Evolutionary conservation across 2,797 vertebrate species (phyloP).

Genomic region (Orestias chungarensis): DNA sequence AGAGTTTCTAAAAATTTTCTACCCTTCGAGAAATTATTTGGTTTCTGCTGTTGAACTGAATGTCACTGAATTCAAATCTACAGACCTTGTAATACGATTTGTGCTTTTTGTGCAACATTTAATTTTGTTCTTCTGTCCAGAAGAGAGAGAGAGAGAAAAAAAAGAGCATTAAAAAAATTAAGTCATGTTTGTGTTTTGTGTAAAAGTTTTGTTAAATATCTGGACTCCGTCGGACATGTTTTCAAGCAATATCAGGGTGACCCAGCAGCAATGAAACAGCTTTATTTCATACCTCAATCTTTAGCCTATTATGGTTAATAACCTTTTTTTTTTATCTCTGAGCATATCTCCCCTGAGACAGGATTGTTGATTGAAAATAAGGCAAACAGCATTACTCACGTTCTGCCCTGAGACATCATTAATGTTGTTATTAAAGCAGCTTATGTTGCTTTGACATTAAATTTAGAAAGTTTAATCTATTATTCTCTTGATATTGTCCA

Average conservation of each 20-base stretch:
- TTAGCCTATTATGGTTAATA: constrained; percentile 7
- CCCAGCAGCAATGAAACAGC: not conserved
- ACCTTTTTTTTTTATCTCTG: constrained; percentile 15
- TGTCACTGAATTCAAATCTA: constrained; percentile 84
- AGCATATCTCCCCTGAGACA: constrained; percentile 20
- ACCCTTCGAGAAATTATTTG: constrained; percentile 91
- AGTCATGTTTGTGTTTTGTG: constrained; percentile 50
- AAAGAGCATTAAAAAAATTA: constrained; percentile 86
- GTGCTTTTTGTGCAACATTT: constrained; percentile 90
- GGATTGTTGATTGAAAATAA: constrained; percentile 34
- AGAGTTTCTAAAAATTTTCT: constrained; percentile 95
- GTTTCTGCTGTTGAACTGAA: constrained; percentile 87
- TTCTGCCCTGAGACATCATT: constrained; percentile 65
- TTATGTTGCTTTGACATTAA: constrained; percentile 51
- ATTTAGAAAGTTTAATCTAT: constrained; percentile 60
- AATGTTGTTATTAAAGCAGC: constrained; percentile 53
- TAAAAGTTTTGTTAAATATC: constrained; percentile 2
- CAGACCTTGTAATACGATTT: constrained; percentile 83
- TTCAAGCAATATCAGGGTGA: not conserved
- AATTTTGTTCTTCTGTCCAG: constrained; percentile 88
- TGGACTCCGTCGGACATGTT: not conserved
- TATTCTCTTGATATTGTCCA: constrained; percentile 67
- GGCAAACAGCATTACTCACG: constrained; percentile 58
- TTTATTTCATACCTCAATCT: not conserved
- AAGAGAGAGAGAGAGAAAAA: constrained; percentile 73